These are phyloP conservation scores for Prenolepis imparis DNA, from an alignment of 2,888 invertebrate genomes.

Conservation along the genomic window DNA sequence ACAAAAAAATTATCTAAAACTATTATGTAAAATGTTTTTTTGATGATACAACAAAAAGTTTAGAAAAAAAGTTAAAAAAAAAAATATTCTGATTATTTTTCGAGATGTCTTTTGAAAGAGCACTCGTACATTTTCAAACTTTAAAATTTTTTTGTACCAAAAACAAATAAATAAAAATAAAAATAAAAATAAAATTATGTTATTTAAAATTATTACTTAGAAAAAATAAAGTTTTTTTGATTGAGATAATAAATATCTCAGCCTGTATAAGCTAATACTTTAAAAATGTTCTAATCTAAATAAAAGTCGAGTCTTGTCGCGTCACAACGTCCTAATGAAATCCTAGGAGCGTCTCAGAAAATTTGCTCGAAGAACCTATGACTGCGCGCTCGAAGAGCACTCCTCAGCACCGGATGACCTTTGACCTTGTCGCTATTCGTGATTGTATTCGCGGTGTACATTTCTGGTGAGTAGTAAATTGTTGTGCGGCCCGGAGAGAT, in stretches of 20 bases:
- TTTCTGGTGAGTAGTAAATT: conserved; percentile 95
- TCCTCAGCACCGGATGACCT: conserved; percentile 75
- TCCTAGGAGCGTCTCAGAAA: background rate
- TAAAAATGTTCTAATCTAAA: background rate
- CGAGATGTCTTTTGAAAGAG: too few relatives aligned
- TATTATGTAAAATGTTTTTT: background rate
- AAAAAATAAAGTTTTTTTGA: background rate
- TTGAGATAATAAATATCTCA: background rate
- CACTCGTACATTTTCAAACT: too few relatives aligned
- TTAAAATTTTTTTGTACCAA: too few relatives aligned
- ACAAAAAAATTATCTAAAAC: background rate
- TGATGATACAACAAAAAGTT: too few relatives aligned
- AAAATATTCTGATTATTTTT: too few relatives aligned
- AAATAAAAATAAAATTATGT: too few relatives aligned
- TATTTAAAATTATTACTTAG: background rate
- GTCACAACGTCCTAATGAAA: background rate
- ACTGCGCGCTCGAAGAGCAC: conserved; percentile 46
- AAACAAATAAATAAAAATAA: too few relatives aligned
- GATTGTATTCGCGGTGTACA: conserved; percentile 86
- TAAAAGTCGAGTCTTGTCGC: background rate
- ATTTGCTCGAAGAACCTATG: background rate
- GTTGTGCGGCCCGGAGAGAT: conserved; percentile 95
- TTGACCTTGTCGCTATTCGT: conserved; percentile 87
- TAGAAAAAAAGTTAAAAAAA: too few relatives aligned
- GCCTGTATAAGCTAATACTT: background rate